A percentile compares a stretch with the other conserved stretches of the same genome.
Evolutionary conservation across 2,113 vertebrate genomes (phyloP).

Genomic region (Psittacula cyanocephala): DNA sequence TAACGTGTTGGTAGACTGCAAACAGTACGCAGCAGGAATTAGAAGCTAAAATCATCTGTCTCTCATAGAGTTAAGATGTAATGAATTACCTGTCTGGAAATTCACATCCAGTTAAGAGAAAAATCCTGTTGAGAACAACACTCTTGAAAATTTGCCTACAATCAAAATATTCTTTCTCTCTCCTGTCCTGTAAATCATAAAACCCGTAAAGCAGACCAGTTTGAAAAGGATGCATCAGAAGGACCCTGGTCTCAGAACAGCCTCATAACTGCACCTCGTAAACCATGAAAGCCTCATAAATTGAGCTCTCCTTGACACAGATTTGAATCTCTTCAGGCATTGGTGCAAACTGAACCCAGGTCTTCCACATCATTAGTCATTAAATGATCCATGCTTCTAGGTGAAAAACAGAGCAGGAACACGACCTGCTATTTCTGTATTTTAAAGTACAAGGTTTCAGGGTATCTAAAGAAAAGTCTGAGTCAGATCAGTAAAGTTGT

Average conservation of each 20-base stretch:
- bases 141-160: background rate
- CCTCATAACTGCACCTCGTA: background rate
- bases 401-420: background rate
- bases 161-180: background rate
- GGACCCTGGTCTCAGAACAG: background rate
- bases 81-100: background rate
- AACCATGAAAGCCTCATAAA: constrained; percentile 10
- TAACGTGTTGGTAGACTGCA: background rate
- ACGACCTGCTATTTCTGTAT: background rate
- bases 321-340: background rate
- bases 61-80: background rate
- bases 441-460: background rate
- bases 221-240: background rate
- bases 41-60: background rate
- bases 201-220: background rate
- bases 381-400: background rate
- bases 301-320: background rate
- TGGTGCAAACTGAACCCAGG: background rate
- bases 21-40: background rate
- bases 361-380: background rate
- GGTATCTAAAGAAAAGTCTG: background rate
- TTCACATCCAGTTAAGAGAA: background rate
- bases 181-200: background rate
- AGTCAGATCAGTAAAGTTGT: background rate
- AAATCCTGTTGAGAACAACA: background rate